A percentile compares a stretch with the other conserved stretches of the same genome.
phyloP scores from a whole-genome alignment of 2,888 invertebrate species.

The Parasteatoda lunata region DNA sequence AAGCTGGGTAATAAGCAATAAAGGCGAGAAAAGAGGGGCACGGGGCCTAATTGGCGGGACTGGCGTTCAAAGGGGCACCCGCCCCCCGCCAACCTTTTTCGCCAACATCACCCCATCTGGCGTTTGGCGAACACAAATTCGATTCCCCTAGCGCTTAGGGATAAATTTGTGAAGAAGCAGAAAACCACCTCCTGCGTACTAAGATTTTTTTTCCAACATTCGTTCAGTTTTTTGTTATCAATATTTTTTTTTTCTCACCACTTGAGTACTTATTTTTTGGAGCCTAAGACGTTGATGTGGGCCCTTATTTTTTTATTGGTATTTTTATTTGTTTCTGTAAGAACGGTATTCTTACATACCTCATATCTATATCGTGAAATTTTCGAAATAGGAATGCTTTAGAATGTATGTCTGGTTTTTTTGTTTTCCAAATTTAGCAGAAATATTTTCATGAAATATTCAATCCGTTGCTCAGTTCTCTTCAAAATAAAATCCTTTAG shows the following conservation, averaged over 20 bases:
- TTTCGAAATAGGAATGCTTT: neutral
- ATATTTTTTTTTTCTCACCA: neutral
- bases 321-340: neutral
- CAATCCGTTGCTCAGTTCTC: too few species aligned
- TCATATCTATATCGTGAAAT: neutral
- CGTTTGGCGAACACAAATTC: constrained; percentile 51
- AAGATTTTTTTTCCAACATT: neutral
- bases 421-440: neutral
- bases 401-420: neutral
- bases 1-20: constrained; percentile 59
- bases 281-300: neutral
- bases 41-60: constrained; percentile 54
- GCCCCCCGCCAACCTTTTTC: constrained; percentile 54
- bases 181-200: constrained; percentile 57
- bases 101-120: constrained; percentile 65
- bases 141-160: constrained; percentile 58
- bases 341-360: neutral
- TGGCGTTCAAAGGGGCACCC: constrained; percentile 55
- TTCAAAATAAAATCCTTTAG: too few species aligned
- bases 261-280: constrained; percentile 4
- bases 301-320: neutral
- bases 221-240: constrained; percentile 14
- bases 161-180: constrained; percentile 51
- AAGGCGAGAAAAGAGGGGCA: constrained; percentile 46
- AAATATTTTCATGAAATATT: too few species aligned